Percentiles rank a stretch among this genome's conserved stretches.
These are phyloP conservation scores for Lordiphosa andalusiaca DNA, from an alignment of 2,888 invertebrate genomes.

Conservation along the genomic window DNA sequence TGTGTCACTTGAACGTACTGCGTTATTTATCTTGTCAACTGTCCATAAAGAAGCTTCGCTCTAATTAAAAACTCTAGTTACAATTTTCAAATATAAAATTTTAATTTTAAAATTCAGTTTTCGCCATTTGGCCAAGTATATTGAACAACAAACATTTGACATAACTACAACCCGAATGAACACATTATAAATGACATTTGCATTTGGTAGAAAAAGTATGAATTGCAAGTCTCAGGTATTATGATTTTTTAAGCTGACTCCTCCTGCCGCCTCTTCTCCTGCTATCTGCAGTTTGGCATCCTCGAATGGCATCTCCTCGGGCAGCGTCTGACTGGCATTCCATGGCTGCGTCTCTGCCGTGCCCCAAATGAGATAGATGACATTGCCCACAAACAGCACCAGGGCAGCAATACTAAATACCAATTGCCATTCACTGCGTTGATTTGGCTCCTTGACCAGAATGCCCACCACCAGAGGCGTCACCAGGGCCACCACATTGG, in stretches of 20 bases:
- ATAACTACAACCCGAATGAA: too few relatives aligned
- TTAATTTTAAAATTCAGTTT: too few relatives aligned
- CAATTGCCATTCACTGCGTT: slow-evolving; percentile 85
- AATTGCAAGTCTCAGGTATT: not conserved
- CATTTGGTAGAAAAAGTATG: not conserved
- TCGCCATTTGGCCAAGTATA: too few relatives aligned
- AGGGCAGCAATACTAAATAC: slow-evolving; percentile 86
- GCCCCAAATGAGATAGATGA: slow-evolving; percentile 86
- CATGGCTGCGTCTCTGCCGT: slow-evolving; percentile 86
- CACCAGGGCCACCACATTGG: slow-evolving; percentile 83
- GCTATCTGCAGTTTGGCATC: slow-evolving; percentile 40
- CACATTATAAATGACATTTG: too few relatives aligned
- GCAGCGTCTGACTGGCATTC: slow-evolving; percentile 68
- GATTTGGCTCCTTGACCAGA: slow-evolving; percentile 80
- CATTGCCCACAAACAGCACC: slow-evolving; percentile 85
- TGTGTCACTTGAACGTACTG: too few relatives aligned
- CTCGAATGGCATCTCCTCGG: slow-evolving; percentile 29
- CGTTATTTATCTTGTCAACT: too few relatives aligned
- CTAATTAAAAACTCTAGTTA: too few relatives aligned
- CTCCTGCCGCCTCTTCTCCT: not conserved
- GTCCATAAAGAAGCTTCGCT: too few relatives aligned
- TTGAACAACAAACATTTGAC: too few relatives aligned
- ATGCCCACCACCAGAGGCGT: slow-evolving; percentile 83
- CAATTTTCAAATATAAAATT: too few relatives aligned
- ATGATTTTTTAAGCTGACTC: not conserved